phyloP scores from a whole-genome alignment of 2,888 invertebrate species.

The Microplitis manilae region DNA sequence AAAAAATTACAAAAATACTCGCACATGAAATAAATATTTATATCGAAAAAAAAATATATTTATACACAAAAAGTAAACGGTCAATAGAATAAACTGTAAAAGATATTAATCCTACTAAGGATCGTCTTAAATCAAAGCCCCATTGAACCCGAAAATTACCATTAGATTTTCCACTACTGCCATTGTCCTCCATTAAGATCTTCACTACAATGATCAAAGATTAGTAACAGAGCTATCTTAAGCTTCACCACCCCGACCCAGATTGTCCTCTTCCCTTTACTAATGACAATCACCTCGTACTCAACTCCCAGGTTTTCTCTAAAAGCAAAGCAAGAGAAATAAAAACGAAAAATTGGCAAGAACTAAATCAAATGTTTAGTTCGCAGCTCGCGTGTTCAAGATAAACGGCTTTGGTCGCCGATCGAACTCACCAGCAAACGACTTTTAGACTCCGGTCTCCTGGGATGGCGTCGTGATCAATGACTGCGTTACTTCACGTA shows the following conservation, averaged over 20 bases:
- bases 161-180: not conserved
- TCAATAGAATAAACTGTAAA: not conserved
- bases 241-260: not conserved
- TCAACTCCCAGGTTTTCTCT: not conserved
- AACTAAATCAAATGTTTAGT: slow-evolving; percentile 13
- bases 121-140: not conserved
- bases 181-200: not conserved
- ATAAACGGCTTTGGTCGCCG: slow-evolving; percentile 45
- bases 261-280: no score
- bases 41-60: no score
- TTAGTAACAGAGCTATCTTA: not conserved
- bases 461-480: slow-evolving; percentile 47
- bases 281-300: no score
- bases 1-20: no score
- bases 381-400: slow-evolving; percentile 45
- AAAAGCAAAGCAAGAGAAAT: not conserved
- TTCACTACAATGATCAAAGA: not conserved
- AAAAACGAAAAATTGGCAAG: not conserved
- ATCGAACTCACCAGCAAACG: not conserved
- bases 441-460: slow-evolving; percentile 18
- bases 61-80: not conserved
- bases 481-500: slow-evolving; percentile 59
- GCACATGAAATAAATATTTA: no score
- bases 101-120: not conserved
- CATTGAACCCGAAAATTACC: not conserved